phyloP scores from a whole-genome alignment of 2,797 vertebrate genomes.

The Pogonophryne albipinna region DNA sequence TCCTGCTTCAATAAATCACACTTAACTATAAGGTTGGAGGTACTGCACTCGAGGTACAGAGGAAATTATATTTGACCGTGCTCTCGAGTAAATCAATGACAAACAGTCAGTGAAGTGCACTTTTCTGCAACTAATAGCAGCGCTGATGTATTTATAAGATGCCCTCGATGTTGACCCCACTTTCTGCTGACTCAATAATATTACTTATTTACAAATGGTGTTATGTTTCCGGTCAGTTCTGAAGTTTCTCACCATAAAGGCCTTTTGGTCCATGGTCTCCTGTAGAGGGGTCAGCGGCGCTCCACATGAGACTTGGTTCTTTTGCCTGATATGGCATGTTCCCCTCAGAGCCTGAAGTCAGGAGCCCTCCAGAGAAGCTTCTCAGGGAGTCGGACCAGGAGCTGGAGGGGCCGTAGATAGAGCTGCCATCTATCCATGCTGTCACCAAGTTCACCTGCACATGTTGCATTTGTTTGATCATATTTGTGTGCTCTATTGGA shows the following conservation, averaged over 20 bases:
- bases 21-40: background rate
- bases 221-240: background rate
- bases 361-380: conserved; percentile 86
- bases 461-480: background rate
- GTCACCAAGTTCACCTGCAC: conserved; percentile 91
- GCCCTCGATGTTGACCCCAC: background rate
- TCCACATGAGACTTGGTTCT: conserved; percentile 88
- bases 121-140: background rate
- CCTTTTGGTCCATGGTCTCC: conserved; percentile 78
- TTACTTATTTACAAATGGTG: background rate
- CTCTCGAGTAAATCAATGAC: background rate
- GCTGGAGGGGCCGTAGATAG: conserved; percentile 93
- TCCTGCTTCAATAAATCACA: conserved; percentile 1
- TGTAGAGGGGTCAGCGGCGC: conserved; percentile 88
- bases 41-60: background rate
- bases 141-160: background rate
- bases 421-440: conserved; percentile 96
- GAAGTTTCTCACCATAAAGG: conserved; percentile 86
- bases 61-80: background rate
- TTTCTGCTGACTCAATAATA: background rate
- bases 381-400: conserved; percentile 94
- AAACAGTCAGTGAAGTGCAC: background rate
- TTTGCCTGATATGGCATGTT: conserved; percentile 81
- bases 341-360: conserved; percentile 78
- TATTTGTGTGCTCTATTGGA: conserved; percentile 2